Conservation (phyloP, 2,888 invertebrate genomes). For the Drosophila nigricruria region DNA sequence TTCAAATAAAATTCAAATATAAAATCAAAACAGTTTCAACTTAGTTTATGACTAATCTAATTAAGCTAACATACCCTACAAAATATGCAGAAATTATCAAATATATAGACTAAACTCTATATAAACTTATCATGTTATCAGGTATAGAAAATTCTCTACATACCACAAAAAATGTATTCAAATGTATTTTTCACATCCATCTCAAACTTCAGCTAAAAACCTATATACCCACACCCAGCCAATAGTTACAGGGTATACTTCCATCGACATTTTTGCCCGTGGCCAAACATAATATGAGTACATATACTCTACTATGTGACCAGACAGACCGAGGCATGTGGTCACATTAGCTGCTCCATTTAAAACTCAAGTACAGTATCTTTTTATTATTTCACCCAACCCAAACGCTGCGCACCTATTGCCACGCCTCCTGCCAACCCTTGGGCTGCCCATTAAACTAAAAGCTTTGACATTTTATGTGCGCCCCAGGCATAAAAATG, state of each 20-base stretch:
- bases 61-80: too few species aligned
- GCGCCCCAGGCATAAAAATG: constrained; percentile 2
- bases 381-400: constrained; percentile 5
- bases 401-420: not conserved
- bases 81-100: too few species aligned
- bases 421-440: not conserved
- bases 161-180: too few species aligned
- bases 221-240: too few species aligned
- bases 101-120: too few species aligned
- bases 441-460: constrained; percentile 51
- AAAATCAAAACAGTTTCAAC: too few species aligned
- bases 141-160: too few species aligned
- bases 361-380: constrained; percentile 8
- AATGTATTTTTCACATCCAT: too few species aligned
- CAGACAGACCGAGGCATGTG: not conserved
- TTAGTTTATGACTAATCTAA: too few species aligned
- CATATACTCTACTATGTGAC: not conserved
- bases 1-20: too few species aligned
- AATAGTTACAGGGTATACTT: constrained; percentile 7
- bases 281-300: not conserved
- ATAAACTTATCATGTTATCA: too few species aligned
- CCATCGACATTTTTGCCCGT: not conserved
- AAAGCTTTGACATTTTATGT: constrained; percentile 53
- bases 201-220: too few species aligned
- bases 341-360: constrained; percentile 19